Evolutionary conservation across 2,113 vertebrate species (phyloP), one percentile per base, ranked within the genome.

Genomic region (Pagrus major): DNA sequence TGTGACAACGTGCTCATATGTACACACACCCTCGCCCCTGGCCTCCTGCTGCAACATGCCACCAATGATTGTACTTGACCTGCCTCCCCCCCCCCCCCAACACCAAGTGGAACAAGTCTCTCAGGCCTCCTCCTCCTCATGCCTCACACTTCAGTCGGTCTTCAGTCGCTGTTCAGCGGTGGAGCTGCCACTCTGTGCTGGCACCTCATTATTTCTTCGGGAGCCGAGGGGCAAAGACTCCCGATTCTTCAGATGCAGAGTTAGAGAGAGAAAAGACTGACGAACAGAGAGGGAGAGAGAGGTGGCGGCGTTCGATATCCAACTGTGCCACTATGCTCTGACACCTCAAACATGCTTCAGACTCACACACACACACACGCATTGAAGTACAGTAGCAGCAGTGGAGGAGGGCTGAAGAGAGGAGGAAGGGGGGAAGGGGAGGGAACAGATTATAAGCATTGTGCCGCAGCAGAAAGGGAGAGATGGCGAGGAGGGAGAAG

Each of bases 191-290:
- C 71, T 73, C 85, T 85, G 56, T 21, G 2, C 67, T 72, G 77
- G 86, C 68, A 75, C 76, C 84, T 89, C 86, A 83, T 89, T 89
- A 90, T 87, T 84, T 87, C 80, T 84, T 58, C 15, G 1, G 85
- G 76, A 67, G 85, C 91, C n/a, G n/a, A 67, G 79, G 83, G 85
- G 81, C 88, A 77, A 78, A 81, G 80, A 60, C 80, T 86, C 51
- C 18, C 8, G 29, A 65, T 80, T 78, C 66, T 54, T 88, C 49
- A 76, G 80, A 90, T 76, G 77, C 71, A 46, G 86, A 78, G 71
- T 71, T 25, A 25, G 70, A 76, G 71, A 78, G 66, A 56, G 63
- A 81, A 69, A 68, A 76, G 63, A 76, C 47, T 31, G 52, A 46
- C 10, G 23, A 70, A 60, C 23, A 52, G 25, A 44, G 37, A 61